Evolutionary conservation across 2,888 invertebrate genomes (phyloP), one percentile per base, ranked within the genome.

Genomic region (Brachyptera putata): DNA sequence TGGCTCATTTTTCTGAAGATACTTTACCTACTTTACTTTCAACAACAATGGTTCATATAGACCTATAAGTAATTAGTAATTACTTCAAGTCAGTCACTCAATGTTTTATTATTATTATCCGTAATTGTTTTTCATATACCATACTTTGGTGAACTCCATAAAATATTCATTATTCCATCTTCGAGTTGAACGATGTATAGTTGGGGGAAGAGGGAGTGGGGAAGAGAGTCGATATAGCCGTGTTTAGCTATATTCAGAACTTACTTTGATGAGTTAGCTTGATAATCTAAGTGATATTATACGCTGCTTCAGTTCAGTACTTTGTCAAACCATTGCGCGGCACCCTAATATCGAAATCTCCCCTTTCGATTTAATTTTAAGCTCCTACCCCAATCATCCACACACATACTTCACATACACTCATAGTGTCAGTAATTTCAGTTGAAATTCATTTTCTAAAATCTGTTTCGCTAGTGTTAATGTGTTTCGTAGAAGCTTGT

Each of bases 251-350:
- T 3, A 39, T 39, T 18, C 41, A 2, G 53, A 11, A 50, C 56
- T 56, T 22, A 48, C 59, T 62, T 62, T 63, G 63, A 63, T 63
- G 58, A 60, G 58, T 61, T 56, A 56, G 63, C 61, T 58, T 61
- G 61, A 63, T 63, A 63, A 63, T 63, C 63, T 58, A 39, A 24
- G 56, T 36, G 61, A 63, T 61, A 63, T 63, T 63, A 63, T 61
- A 57, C 61, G 63, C 63, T 53, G 41, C 61, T 53, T 53, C 53
- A 53, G 3, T 36, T 21, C 53, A 46, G 46, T 60, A 58, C 63
- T 61, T 58, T 53, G 55, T 37, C 59, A 26, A 43, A 18, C 59
- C 37, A 43, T 39, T 46, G 43, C n/a, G n/a, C n/a, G n/a, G n/a
- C 56, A 46, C 46, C 50, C 56, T 21, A 34, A 22, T 56, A 56